Base-by-base conservation (phyloP, 2,113 vertebrate genomes). In the Prietella phreatophila region DNA sequence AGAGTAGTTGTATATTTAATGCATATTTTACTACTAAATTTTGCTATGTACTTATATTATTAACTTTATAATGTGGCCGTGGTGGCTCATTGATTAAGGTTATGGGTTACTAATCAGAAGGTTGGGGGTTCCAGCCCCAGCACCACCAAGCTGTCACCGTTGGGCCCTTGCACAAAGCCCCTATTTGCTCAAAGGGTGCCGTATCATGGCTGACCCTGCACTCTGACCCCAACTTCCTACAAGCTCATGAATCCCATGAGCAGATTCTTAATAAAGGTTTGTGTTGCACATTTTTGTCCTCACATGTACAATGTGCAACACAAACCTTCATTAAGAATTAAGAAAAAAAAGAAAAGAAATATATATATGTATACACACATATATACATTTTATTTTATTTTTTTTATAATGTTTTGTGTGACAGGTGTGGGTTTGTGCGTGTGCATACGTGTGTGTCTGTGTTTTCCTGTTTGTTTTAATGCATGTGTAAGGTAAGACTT, bases 401-500 rank as follows among this genome's bases (percentile, higher is more conserved):
- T 76, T 79, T 22, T 27, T 30, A 22, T 81, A n/a, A n/a, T n/a
- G 13, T 55, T 30, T 58, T 36, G 79, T 82, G 53, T 20, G 14
- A 53, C n/a, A n/a, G 5, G 55, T 58, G n/a, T 82, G 76, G 19
- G 25, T 78, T 33, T 73, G 42, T 75, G 69, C 22, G 11, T 47
- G 71, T 53, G 42, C 42, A 47, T 5, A 50, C 5, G 22, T 53
- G 42, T 50, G 75, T 27, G 50, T 2, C 2, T 56, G n/a, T 56
- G 55, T 58, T 58, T 58, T 81, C 55, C 56, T 82, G 80, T 82
- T 82, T 82, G 80, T 82, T 30, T 61, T 82, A 61, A 42, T 82
- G 17, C 5, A 82, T 27, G 80, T 61, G 80, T n/a, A 61, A 61
- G 10, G 10, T 42, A 61, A 39, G 10, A 42, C 80, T 30, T 61